These are phyloP conservation scores for Hemicordylus capensis DNA, from an alignment of 2,113 vertebrate species.

Conservation along the genomic window DNA sequence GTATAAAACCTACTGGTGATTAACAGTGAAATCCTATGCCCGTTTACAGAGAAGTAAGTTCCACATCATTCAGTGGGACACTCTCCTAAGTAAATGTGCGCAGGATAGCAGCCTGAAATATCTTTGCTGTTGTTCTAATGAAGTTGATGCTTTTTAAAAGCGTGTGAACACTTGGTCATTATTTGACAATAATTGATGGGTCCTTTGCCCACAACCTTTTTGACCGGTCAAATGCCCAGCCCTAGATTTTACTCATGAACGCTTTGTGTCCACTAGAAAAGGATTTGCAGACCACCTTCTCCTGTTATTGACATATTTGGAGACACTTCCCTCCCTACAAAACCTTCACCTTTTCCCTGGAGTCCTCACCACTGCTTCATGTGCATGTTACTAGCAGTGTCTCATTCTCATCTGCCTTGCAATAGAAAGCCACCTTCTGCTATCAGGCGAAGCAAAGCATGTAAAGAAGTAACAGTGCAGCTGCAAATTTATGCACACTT, in stretches of 20 bases:
- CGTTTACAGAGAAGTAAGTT: too few relatives aligned
- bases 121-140: too few relatives aligned
- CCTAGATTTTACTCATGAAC: too few relatives aligned
- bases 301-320: neutral
- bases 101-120: too few relatives aligned
- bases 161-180: too few relatives aligned
- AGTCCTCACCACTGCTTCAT: neutral
- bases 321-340: neutral
- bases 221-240: neutral
- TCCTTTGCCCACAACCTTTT: too few relatives aligned
- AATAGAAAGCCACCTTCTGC: neutral
- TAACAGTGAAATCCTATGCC: too few relatives aligned
- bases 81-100: too few relatives aligned
- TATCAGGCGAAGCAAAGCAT: neutral
- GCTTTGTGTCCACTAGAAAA: neutral
- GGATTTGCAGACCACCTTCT: neutral
- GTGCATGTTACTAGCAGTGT: fast-evolving
- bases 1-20: too few relatives aligned
- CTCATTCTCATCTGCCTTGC: neutral
- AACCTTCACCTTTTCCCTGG: neutral
- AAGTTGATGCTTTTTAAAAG: too few relatives aligned
- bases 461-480: neutral
- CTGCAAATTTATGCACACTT: neutral
- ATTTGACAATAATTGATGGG: too few relatives aligned
- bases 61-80: too few relatives aligned